phyloP scores from a whole-genome alignment of 1,140 invertebrate genomes.

The Anagrus nilaparvatae region DNA sequence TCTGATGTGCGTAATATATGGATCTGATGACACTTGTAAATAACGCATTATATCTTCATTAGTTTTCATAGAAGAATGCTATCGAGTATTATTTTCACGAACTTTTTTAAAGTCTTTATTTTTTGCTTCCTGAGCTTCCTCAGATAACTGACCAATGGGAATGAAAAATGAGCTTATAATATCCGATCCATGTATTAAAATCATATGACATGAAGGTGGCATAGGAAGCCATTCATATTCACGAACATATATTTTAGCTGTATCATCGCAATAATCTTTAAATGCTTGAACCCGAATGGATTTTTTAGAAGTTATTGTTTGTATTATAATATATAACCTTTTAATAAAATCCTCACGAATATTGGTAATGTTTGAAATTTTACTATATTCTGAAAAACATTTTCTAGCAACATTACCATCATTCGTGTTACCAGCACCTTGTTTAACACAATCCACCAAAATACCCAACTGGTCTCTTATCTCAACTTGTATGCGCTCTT shows the following conservation, averaged over 20 bases:
- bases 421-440: constrained; percentile 16
- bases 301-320: neutral
- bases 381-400: constrained; percentile 15
- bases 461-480: neutral
- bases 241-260: constrained; percentile 15
- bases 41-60: constrained; percentile 5
- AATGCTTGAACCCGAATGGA: constrained; percentile 10
- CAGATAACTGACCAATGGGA: constrained; percentile 26
- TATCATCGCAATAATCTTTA: constrained; percentile 10
- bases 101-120: constrained; percentile 26
- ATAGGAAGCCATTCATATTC: constrained; percentile 28
- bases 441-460: constrained; percentile 18
- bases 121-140: constrained; percentile 22
- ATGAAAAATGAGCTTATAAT: constrained; percentile 21
- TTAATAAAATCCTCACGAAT: neutral
- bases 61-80: neutral
- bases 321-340: neutral
- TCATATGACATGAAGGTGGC: constrained; percentile 28
- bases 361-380: neutral
- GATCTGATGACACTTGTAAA: constrained; percentile 1
- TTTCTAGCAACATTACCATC: constrained; percentile 19
- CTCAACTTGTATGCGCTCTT: neutral
- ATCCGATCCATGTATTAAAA: constrained; percentile 28
- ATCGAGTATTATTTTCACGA: constrained; percentile 15
- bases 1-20: too few species aligned